Conservation (phyloP, 2,113 vertebrate species). For the Mastomys coucha region DNA sequence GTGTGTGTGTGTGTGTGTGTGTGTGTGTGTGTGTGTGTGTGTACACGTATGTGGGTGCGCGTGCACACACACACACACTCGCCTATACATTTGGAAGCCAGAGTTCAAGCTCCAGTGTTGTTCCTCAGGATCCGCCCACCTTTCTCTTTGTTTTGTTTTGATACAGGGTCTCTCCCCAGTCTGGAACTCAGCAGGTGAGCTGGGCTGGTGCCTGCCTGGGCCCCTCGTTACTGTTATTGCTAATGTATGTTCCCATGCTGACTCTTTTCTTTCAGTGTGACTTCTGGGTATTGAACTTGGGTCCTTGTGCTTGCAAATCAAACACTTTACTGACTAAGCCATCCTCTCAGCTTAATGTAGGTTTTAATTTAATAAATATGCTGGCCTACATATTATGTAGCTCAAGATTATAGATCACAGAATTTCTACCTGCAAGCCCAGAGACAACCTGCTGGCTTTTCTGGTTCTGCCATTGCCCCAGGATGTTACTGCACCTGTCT, state of each 20-base stretch:
- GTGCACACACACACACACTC: no score
- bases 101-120: no score
- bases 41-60: no score
- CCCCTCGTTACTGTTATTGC: no score
- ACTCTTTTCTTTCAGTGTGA: background rate
- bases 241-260: background rate
- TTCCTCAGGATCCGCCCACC: background rate
- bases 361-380: background rate
- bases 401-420: background rate
- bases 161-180: background rate
- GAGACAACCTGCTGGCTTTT: background rate
- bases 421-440: background rate
- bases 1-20: background rate
- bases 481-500: background rate
- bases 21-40: background rate
- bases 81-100: background rate
- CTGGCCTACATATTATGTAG: background rate
- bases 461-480: background rate
- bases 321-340: background rate
- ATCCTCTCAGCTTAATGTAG: no score
- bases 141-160: background rate
- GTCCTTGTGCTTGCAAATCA: background rate
- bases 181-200: background rate
- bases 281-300: background rate
- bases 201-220: background rate